Evolutionary conservation across 2,113 vertebrate genomes (phyloP).

Genomic region (Hylia prasina): DNA sequence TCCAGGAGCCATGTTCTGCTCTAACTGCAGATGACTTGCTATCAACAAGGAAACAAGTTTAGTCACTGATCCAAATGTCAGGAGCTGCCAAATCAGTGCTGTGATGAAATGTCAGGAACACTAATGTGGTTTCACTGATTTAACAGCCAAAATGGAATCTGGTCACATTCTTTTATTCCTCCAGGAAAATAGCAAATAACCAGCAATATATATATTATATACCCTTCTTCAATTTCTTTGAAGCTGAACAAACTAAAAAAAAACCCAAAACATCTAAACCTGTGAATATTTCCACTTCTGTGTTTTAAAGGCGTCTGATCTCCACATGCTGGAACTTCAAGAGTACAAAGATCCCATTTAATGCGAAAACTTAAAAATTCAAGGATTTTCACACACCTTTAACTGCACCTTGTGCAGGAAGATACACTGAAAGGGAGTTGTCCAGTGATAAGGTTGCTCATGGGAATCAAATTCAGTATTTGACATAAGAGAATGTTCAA

Average conservation of each 20-base stretch:
- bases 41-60: constrained; percentile 53
- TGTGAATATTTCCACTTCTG: not conserved
- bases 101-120: constrained; percentile 43
- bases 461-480: not conserved
- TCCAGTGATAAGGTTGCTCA: not conserved
- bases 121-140: not conserved
- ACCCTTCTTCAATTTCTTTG: not conserved
- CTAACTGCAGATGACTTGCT: constrained; percentile 17
- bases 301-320: not conserved
- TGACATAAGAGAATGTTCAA: not conserved
- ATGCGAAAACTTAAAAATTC: not conserved
- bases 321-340: not conserved
- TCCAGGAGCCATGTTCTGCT: not conserved
- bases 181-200: not conserved
- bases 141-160: constrained; percentile 2
- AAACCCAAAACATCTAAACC: accelerated
- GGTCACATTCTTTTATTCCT: not conserved
- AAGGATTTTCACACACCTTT: not conserved
- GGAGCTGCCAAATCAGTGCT: constrained; percentile 34
- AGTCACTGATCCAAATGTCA: constrained; percentile 49
- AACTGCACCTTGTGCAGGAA: not conserved
- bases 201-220: not conserved
- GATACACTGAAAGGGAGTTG: not conserved
- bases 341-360: not conserved
- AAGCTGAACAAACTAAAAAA: not conserved